Evolutionary conservation across 2,797 vertebrate species (phyloP), one percentile per base, ranked within the genome.

Genomic region (Xenentodon cancila): DNA sequence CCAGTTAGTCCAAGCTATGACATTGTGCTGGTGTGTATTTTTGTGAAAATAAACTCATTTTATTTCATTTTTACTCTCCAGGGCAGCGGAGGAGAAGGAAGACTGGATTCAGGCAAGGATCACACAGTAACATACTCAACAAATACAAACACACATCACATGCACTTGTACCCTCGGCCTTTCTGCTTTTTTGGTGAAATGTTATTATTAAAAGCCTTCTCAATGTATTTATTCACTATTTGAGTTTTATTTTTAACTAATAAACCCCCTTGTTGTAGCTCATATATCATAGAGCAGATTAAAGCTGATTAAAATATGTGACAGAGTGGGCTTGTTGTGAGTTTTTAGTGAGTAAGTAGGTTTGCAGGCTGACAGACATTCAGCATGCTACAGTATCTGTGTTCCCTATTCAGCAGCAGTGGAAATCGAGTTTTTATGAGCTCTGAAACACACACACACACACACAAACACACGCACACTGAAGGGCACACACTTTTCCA

Each of bases 71-170:
- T 84, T 57, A 72, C 77, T 90, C 84, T 77, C 68, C 76, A 99
- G 97, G 89, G 96, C 96, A 1, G 96, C 98, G 71, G 97, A 99
- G 45, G 97, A 99, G 85, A 98, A 97, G 79, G 94, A 94, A 82
- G 95, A 96, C 44, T 99, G 97, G 97, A 96, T 98, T 82, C 94
- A 96, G 93, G 97, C 94, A 83, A 94, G 85, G 42, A 57, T 71
- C 48, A 58, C 61, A 37, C 59, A 74, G 57, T 2, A 44, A 30
- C 18, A 53, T 48, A 44, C n/a, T 71, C 53, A 44, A n/a, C 55
- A 59, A 30, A 70, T 7, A 58, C 17, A 44, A 22, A 43, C 18
- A 25, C 37, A 17, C 55, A 50, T 30, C 30, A 6, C 7, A 5
- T 40, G 13, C 37, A 40, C 37, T 2, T 9, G 18, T 9, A 12